These are phyloP conservation scores for Callocephalon fimbriatum DNA, from an alignment of 2,113 vertebrate genomes.

Conservation along the genomic window DNA sequence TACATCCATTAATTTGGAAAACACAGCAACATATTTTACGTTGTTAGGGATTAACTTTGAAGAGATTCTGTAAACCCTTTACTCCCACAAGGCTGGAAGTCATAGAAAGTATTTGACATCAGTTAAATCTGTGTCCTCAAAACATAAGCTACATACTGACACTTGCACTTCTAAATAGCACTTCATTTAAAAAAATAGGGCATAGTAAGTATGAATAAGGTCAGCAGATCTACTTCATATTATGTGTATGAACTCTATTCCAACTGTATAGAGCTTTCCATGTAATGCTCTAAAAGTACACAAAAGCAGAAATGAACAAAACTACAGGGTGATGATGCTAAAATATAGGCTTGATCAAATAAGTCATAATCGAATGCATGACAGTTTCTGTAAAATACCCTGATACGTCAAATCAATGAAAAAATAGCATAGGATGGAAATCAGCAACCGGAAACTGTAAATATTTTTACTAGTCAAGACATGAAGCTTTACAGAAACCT, in stretches of 20 bases:
- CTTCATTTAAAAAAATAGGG: neutral
- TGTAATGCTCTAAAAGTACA: neutral
- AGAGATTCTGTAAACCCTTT: neutral
- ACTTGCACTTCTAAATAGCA: neutral
- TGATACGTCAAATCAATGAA: neutral
- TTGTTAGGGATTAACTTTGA: neutral
- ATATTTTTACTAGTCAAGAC: neutral
- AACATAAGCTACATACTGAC: neutral
- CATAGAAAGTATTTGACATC: neutral
- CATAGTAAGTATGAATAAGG: neutral
- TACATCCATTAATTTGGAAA: neutral
- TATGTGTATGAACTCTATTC: neutral
- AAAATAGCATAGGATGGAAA: neutral
- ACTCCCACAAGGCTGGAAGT: neutral
- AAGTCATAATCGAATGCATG: neutral
- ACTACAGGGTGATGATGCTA: neutral
- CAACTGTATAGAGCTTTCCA: neutral
- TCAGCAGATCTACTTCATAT: neutral
- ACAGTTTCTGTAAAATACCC: neutral
- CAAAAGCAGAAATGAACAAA: neutral
- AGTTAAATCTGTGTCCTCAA: neutral
- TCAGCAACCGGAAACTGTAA: neutral
- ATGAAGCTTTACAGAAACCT: neutral
- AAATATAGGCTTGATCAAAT: neutral
- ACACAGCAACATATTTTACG: neutral